phyloP scores from a whole-genome alignment of 2,888 invertebrate genomes.

The Macroteleia sp. region DNA sequence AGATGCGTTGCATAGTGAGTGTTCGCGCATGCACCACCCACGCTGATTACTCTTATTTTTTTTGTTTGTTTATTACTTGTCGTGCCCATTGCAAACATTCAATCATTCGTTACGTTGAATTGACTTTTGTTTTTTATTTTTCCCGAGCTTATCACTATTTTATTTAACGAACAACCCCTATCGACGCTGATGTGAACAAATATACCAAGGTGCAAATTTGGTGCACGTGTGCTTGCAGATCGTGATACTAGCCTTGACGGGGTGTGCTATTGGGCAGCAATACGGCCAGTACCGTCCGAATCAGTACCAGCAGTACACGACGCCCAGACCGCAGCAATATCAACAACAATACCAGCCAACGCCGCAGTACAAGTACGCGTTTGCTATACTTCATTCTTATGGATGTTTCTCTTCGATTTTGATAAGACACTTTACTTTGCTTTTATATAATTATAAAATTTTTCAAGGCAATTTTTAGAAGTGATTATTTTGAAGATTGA shows the following conservation, averaged over 20 bases:
- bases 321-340: slow-evolving; percentile 71
- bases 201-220: slow-evolving; percentile 40
- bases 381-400: too few relatives aligned
- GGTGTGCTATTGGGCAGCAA: slow-evolving; percentile 74
- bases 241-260: slow-evolving; percentile 71
- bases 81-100: too few relatives aligned
- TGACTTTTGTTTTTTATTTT: slow-evolving; percentile 12
- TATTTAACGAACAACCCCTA: background rate
- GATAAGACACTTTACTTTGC: too few relatives aligned
- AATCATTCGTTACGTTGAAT: slow-evolving; percentile 4
- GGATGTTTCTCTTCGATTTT: too few relatives aligned
- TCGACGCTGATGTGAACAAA: slow-evolving; percentile 18
- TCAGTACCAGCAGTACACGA: slow-evolving; percentile 72
- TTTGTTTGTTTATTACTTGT: too few relatives aligned
- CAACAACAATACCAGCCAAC: too few relatives aligned
- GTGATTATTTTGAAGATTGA: too few relatives aligned
- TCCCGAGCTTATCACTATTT: background rate
- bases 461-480: too few relatives aligned
- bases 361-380: too few relatives aligned
- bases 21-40: slow-evolving; percentile 60
- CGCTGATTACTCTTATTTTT: slow-evolving; percentile 5
- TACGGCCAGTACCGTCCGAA: slow-evolving; percentile 66
- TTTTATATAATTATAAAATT: too few relatives aligned
- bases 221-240: slow-evolving; percentile 74
- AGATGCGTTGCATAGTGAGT: slow-evolving; percentile 81